phyloP scores from a whole-genome alignment of 2,797 vertebrate species.

The Phataginus tetradactyla region DNA sequence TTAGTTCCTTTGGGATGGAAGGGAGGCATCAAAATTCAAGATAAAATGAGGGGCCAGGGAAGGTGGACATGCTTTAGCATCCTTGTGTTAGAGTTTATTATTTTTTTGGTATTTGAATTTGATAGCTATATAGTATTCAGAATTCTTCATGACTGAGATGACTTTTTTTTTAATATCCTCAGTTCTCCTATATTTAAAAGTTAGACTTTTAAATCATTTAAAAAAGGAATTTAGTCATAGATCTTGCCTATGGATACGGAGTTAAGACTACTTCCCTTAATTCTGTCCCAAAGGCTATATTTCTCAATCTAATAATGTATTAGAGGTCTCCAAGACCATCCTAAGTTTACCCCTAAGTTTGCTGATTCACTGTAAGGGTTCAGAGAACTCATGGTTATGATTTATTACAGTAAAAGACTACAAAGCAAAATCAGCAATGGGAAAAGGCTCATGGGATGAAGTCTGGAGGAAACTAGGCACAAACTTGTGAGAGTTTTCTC shows the following conservation, averaged over 20 bases:
- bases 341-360: background rate
- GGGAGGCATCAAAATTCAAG: background rate
- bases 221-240: conserved; percentile 9
- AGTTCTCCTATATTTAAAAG: background rate
- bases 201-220: background rate
- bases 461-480: background rate
- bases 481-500: background rate
- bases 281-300: conserved; percentile 8
- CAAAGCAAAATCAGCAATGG: background rate
- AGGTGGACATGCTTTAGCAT: background rate
- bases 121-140: background rate
- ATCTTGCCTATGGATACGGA: background rate
- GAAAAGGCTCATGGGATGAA: background rate
- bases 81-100: background rate
- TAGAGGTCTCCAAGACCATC: background rate
- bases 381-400: background rate
- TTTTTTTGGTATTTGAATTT: background rate
- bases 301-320: background rate
- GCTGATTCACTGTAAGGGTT: background rate
- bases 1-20: background rate
- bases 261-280: background rate
- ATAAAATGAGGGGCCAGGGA: background rate
- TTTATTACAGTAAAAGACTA: background rate
- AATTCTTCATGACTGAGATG: background rate
- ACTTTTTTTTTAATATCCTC: background rate